These are phyloP conservation scores for Mormyrus lacerda DNA, from an alignment of 2,113 vertebrate genomes.

Conservation along the genomic window DNA sequence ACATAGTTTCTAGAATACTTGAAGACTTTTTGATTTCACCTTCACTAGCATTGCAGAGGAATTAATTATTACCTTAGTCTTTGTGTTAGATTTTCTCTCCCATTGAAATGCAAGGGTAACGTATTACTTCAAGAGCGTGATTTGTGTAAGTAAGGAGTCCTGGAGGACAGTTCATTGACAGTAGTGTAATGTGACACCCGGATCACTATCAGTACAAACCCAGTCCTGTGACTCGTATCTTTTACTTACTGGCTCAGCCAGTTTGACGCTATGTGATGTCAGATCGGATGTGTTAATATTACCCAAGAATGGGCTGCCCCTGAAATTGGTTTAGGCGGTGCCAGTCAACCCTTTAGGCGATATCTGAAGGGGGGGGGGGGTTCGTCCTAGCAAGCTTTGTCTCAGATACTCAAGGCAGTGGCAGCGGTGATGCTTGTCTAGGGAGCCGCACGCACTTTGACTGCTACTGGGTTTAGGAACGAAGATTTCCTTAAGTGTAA, in stretches of 20 bases:
- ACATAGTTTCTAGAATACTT: background rate
- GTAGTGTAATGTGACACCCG: background rate
- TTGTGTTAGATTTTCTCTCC: background rate
- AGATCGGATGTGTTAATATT: background rate
- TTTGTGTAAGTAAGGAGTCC: background rate
- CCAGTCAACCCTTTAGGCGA: background rate
- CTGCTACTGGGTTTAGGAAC: background rate
- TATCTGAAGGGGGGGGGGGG: background rate
- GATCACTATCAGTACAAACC: background rate
- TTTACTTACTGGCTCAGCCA: background rate
- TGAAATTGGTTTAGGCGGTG: background rate
- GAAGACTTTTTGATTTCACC: background rate
- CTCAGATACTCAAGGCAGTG: background rate
- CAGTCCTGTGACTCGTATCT: background rate
- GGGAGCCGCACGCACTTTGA: background rate
- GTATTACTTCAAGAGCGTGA: background rate
- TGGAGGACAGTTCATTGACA: background rate
- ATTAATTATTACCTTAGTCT: background rate
- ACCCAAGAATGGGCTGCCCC: background rate
- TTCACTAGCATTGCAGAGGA: background rate
- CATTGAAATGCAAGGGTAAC: background rate
- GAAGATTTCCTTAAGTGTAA: background rate
- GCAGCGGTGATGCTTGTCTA: background rate
- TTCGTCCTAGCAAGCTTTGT: background rate
- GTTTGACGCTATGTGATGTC: background rate